Evolutionary conservation across 2,797 vertebrate genomes (phyloP), one percentile per base, ranked within the genome.

Genomic region (Fringilla coelebs): DNA sequence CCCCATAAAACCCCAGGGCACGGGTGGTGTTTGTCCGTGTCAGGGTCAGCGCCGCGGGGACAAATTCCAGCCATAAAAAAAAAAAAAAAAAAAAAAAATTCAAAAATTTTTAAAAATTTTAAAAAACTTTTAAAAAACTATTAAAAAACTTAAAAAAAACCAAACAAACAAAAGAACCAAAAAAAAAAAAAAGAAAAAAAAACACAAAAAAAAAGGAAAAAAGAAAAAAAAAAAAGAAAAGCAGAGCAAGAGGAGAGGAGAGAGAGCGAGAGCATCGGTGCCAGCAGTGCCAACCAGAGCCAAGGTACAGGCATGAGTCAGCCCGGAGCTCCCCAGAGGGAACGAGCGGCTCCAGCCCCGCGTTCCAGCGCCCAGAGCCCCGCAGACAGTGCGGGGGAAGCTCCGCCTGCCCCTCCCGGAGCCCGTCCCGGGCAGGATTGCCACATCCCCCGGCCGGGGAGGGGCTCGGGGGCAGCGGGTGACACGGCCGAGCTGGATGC

Each of bases 11-110:
- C 7, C 61, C 6, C 29, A 5, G 58, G 58, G 34, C 34, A 60
- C 34, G 25, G 16, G 8, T 55, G 87, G 6, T 46, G 58, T 74
- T 74, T 92, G 68, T 13, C 46, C 8, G 54, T 13, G 82, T 46
- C 88, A 58, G 62, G 93, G 94, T 74, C 74, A 87, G 13, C 51
- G 61, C 5, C 0, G 17, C 32, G 43, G 79, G 95, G 79, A 41
- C 91, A 96, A 96, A 96, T 45, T 96, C 93, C 95, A 93, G 65
- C 61, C 87, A 89, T 89, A 72, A 94, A 88, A 80, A 13, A 12
- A 9, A 28, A 38, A 34, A 61, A 45, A 49, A 25, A 26, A n/a
- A 9, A n/a, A n/a, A n/a, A n/a, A n/a, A n/a, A n/a, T n/a, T n/a
- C n/a, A n/a, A n/a, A n/a, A n/a, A n/a, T n/a, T n/a, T n/a, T 40